A percentile compares a stretch with the other conserved stretches of the same genome.
These are phyloP conservation scores for Dasypus novemcinctus DNA, from an alignment of 2,113 vertebrate species.

Conservation along the genomic window DNA sequence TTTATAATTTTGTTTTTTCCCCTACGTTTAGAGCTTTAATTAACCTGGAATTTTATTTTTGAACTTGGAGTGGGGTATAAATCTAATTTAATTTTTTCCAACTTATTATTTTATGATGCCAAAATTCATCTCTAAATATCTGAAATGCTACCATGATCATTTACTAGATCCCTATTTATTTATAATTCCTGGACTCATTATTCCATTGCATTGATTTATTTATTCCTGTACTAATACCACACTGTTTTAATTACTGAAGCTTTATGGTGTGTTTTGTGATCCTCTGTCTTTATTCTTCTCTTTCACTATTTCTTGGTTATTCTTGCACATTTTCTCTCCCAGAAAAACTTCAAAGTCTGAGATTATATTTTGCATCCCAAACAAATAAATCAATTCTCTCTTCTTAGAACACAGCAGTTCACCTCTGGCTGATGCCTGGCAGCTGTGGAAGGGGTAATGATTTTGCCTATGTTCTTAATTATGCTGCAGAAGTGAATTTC, in stretches of 20 bases:
- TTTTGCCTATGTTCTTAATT: too few relatives aligned
- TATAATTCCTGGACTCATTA: background rate
- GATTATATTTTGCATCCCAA: background rate
- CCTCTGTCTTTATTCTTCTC: background rate
- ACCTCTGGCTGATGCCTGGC: too few relatives aligned
- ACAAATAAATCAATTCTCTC: too few relatives aligned
- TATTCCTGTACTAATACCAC: background rate
- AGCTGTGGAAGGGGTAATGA: background rate
- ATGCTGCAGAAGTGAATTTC: too few relatives aligned
- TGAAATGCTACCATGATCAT: background rate
- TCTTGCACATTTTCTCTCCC: background rate
- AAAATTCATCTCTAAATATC: background rate
- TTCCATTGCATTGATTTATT: background rate
- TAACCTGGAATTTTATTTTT: slow-evolving; percentile 18
- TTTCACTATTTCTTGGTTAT: background rate
- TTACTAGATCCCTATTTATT: background rate
- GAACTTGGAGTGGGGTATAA: background rate
- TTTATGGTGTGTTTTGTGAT: background rate
- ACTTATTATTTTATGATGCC: background rate
- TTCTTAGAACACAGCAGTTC: too few relatives aligned
- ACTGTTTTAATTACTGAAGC: background rate
- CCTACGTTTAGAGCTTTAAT: background rate
- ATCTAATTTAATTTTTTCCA: slow-evolving; percentile 32
- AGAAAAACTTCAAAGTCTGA: background rate
- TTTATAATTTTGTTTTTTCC: background rate